A percentile compares a stretch with the other conserved stretches of the same genome.
These are phyloP conservation scores for Zeuzera pyrina DNA, from an alignment of 2,888 invertebrate species.

Conservation along the genomic window DNA sequence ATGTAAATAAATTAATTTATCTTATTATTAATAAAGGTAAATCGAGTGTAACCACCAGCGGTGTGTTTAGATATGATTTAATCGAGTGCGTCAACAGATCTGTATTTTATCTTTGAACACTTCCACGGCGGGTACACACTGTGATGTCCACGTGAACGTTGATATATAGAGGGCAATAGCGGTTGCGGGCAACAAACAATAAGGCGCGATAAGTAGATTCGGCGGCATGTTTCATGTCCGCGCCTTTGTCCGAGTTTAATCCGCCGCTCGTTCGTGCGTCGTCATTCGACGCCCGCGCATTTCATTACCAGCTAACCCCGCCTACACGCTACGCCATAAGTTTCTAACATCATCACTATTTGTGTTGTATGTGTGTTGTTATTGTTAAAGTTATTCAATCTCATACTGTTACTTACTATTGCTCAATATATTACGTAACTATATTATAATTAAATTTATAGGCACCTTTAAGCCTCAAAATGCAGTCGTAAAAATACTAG, in stretches of 20 bases:
- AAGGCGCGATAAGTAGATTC: slow-evolving; percentile 63
- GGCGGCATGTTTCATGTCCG: slow-evolving; percentile 62
- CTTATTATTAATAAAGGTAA: too few species aligned
- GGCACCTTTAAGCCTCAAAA: too few species aligned
- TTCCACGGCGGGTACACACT: slow-evolving; percentile 27
- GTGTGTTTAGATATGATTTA: too few species aligned
- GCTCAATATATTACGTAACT: too few species aligned
- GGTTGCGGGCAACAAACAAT: slow-evolving; percentile 54
- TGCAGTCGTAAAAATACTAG: too few species aligned
- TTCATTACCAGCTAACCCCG: background rate
- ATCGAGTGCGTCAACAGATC: too few species aligned
- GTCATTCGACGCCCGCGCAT: slow-evolving; percentile 18
- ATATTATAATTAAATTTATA: too few species aligned
- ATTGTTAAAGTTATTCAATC: background rate
- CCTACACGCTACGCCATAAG: background rate
- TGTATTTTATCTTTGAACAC: too few species aligned
- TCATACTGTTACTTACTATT: background rate
- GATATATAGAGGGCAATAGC: slow-evolving; percentile 55
- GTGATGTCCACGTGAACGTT: slow-evolving; percentile 36
- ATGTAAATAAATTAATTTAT: too few species aligned
- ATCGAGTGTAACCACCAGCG: too few species aligned
- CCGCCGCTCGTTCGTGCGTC: slow-evolving; percentile 34
- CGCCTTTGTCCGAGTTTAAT: slow-evolving; percentile 62
- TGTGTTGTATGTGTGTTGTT: background rate
- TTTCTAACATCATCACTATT: too few species aligned